Evolutionary conservation across 2,113 vertebrate genomes (phyloP), one percentile per base, ranked within the genome.

Genomic region (Entomyzon cyanotis): DNA sequence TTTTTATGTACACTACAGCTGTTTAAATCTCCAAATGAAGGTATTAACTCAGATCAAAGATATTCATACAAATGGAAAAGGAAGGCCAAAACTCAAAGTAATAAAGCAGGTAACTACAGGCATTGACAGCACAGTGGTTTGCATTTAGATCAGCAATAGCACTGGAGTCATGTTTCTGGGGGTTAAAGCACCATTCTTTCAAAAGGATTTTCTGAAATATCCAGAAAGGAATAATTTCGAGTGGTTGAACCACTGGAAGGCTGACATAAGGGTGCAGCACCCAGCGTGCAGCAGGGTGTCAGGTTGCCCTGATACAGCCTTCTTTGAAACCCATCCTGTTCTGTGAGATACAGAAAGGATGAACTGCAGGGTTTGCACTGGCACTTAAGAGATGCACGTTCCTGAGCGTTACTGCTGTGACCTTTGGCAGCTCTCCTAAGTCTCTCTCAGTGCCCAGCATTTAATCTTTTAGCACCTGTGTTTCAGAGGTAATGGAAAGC

Each of bases 1-100:
- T 86, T 97, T 96, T 80, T 95, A 64, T 82, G 63, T 78, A 86
- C 13, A 41, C 44, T 79, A 47, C 63, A 84, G 75, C 83, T 96
- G 87, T 90, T 82, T 94, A 90, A 95, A 86, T 95, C 85, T 82
- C 62, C 73, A 88, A 88, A 84, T 89, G 67, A 89, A 94, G 65
- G 73, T 90, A 81, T 95, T 95, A 91, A 56, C 49, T 21, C 62
- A 96, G 90, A 95, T 97, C 92, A 97, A 96, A 97, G 93, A 59
- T 96, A 74, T 17, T 84, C 42, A 27, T 63, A 69, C 50, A 71
- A 88, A 71, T 71, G 28, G 56, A 93, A 95, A 88, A 35, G 39
- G 31, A 77, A 86, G 63, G 47, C 74, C 30, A 78, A 81, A 96
- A 58, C 76, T 79, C 89, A 74, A 63, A 47, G 58, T 70, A 93